Conservation (phyloP, 2,888 invertebrate species). For the Teleogryllus oceanicus region DNA sequence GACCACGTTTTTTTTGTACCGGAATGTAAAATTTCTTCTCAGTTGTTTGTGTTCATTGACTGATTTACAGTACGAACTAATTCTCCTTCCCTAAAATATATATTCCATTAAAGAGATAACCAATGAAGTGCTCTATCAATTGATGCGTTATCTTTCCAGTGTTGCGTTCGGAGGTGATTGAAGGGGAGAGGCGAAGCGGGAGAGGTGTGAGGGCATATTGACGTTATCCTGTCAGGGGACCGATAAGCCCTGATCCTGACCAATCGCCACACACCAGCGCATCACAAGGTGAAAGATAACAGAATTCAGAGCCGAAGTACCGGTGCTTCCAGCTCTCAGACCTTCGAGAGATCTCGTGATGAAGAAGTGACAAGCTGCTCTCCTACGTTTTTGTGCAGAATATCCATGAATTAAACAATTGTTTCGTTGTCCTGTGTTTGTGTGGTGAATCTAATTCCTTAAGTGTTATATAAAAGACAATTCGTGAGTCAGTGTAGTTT, state of each 20-base stretch:
- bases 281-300: conserved; percentile 18
- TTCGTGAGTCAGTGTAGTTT: no score
- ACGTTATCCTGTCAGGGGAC: not conserved
- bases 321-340: not conserved
- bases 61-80: not conserved
- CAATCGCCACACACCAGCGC: conserved; percentile 9
- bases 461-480: no score
- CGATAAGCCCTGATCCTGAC: conserved; percentile 5
- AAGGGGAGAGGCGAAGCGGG: not conserved
- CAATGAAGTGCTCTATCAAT: not conserved
- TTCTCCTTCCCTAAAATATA: not conserved
- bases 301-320: not conserved
- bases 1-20: no score
- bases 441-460: no score
- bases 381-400: no score
- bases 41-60: no score
- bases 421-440: no score
- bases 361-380: not conserved
- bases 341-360: not conserved
- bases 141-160: not conserved
- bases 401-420: no score
- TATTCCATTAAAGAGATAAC: not conserved
- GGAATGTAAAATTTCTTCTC: no score
- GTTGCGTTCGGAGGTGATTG: not conserved
- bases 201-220: conserved; percentile 2